Conservation (phyloP, 2,888 invertebrate genomes). For the Melanostoma scalare region DNA sequence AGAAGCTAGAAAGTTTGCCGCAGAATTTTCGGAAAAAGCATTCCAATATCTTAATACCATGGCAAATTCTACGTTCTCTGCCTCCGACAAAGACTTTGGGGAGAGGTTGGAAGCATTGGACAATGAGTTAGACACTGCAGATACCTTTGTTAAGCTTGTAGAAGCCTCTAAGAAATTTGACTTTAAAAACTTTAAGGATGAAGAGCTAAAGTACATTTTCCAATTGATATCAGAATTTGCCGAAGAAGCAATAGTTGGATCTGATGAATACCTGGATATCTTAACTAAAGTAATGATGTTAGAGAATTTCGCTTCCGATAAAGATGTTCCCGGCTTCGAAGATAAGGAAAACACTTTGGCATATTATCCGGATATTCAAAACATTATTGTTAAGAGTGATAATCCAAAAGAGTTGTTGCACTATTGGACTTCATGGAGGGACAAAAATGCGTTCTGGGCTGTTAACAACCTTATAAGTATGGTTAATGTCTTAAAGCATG, state of each 20-base stretch:
- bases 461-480: too few species aligned
- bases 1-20: constrained; percentile 7
- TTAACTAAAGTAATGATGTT: too few species aligned
- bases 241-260: neutral
- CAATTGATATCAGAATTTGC: neutral
- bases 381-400: constrained; percentile 69
- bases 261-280: too few species aligned
- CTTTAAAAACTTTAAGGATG: neutral
- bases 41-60: neutral
- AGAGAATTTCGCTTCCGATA: too few species aligned
- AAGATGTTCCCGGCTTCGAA: too few species aligned
- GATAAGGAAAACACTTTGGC: too few species aligned
- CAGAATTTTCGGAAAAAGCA: neutral
- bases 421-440: constrained; percentile 59
- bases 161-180: neutral
- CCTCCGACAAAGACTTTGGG: too few species aligned
- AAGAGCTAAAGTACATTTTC: neutral
- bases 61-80: neutral
- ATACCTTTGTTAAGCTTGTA: neutral
- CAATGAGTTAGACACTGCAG: too few species aligned
- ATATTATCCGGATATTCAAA: constrained; percentile 65
- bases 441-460: constrained; percentile 76
- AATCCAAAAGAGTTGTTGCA: constrained; percentile 51
- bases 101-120: too few species aligned
- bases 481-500: too few species aligned